phyloP scores from a whole-genome alignment of 2,888 invertebrate genomes.

The Drosophila anceps region DNA sequence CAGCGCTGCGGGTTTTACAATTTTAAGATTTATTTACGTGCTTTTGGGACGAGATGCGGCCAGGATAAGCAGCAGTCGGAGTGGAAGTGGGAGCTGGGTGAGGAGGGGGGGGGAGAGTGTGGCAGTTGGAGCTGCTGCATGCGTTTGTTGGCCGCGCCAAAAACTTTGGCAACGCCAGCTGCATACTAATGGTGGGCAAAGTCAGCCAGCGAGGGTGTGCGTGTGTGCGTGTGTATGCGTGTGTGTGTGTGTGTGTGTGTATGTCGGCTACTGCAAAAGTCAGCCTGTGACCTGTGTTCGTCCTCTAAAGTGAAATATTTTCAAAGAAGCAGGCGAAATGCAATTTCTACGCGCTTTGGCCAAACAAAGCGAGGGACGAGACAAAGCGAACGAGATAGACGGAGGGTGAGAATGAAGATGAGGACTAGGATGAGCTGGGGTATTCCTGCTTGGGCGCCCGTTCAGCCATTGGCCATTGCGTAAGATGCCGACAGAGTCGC shows the following conservation, averaged over 20 bases:
- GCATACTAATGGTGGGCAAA: constrained; percentile 68
- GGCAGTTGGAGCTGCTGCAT: constrained; percentile 42
- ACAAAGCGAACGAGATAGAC: neutral
- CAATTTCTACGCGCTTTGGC: constrained; percentile 73
- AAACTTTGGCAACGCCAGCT: constrained; percentile 74
- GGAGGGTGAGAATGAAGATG: neutral
- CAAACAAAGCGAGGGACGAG: constrained; percentile 44
- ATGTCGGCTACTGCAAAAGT: constrained; percentile 69
- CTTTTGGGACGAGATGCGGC: constrained; percentile 72
- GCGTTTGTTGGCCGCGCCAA: constrained; percentile 77
- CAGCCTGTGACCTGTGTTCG: constrained; percentile 84
- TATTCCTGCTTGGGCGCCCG: neutral
- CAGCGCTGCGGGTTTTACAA: constrained; percentile 78
- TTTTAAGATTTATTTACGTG: constrained; percentile 82
- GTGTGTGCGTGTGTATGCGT: constrained; percentile 22
- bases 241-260: constrained; percentile 37
- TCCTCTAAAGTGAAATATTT: constrained; percentile 84
- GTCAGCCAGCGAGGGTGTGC: neutral
- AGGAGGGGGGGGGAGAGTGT: neutral
- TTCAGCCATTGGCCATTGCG: constrained; percentile 70
- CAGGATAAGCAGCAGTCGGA: constrained; percentile 52
- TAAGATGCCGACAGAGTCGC: constrained; percentile 76
- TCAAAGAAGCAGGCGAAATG: constrained; percentile 67
- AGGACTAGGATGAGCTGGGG: neutral
- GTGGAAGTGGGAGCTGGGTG: neutral